A percentile compares a stretch with the other conserved stretches of the same genome.
These are phyloP conservation scores for Dipodomys stephensi DNA, from an alignment of 2,113 vertebrate genomes.

Conservation along the genomic window DNA sequence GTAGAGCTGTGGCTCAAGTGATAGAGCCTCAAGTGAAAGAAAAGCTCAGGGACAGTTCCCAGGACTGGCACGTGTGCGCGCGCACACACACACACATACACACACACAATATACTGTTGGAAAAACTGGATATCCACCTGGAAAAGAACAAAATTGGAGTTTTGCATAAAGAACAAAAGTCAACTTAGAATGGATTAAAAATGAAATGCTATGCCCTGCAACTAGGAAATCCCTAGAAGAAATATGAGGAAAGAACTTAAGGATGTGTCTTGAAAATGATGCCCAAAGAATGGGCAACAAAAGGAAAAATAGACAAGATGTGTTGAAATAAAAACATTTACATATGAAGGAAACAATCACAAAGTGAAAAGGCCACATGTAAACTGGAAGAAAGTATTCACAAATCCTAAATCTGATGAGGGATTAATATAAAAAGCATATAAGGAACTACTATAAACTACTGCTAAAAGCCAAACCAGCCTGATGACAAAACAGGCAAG, in stretches of 20 bases:
- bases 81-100: too few species aligned
- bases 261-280: neutral
- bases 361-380: neutral
- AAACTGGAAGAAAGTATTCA: too few species aligned
- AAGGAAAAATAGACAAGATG: neutral
- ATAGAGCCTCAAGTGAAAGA: too few species aligned
- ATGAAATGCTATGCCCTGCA: neutral
- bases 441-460: neutral
- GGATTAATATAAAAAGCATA: neutral
- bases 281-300: neutral
- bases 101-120: neutral
- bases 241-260: neutral
- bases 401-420: neutral
- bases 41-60: neutral
- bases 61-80: too few species aligned
- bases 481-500: neutral
- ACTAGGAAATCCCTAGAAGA: neutral
- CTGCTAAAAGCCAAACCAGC: too few species aligned
- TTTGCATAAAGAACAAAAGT: neutral
- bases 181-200: neutral
- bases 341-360: neutral
- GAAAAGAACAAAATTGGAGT: neutral
- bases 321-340: neutral
- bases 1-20: too few species aligned
- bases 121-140: neutral